These are phyloP conservation scores for Heterotilapia buettikoferi DNA, from an alignment of 2,113 vertebrate genomes.

Conservation along the genomic window DNA sequence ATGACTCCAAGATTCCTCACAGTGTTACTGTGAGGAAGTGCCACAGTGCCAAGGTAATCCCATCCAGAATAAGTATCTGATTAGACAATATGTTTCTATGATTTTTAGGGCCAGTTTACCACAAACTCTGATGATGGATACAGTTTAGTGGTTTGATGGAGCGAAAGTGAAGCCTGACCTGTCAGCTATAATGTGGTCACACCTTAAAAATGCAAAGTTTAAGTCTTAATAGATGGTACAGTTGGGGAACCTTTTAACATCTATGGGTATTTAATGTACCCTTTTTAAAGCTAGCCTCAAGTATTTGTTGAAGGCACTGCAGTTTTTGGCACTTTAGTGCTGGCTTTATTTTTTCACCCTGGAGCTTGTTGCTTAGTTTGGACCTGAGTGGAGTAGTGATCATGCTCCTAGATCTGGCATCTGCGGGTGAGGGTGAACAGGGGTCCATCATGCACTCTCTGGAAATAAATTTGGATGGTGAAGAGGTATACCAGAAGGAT, in stretches of 20 bases:
- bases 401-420: constrained; percentile 13
- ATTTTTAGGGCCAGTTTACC: background rate
- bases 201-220: background rate
- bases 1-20: background rate
- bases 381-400: background rate
- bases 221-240: background rate
- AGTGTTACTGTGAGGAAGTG: no score
- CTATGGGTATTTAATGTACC: background rate
- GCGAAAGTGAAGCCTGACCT: background rate
- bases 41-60: background rate
- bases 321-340: background rate
- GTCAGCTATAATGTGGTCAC: background rate
- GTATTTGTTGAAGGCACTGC: background rate
- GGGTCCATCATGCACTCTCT: background rate
- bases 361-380: background rate
- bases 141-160: background rate
- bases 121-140: background rate
- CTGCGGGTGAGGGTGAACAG: background rate
- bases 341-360: background rate
- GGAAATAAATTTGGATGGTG: background rate
- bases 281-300: background rate
- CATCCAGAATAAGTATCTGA: background rate
- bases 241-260: background rate
- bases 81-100: background rate
- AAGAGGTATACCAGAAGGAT: background rate